Percentiles rank a stretch among this genome's conserved stretches.
These are phyloP conservation scores for Poeciliopsis gracilis DNA, from an alignment of 2,797 vertebrate species.

Conservation along the genomic window DNA sequence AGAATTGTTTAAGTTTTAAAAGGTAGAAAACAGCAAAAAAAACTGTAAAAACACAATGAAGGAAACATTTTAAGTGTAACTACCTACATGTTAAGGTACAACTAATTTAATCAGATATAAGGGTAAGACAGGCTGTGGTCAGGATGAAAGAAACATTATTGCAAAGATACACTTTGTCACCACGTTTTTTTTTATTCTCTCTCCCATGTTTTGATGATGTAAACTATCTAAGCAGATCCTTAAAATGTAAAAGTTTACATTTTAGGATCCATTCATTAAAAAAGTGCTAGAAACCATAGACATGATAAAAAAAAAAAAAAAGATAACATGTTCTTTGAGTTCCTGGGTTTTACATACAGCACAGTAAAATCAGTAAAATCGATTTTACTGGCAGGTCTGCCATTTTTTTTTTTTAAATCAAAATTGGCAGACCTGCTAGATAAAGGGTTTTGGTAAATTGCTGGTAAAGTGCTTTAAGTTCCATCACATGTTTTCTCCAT, in stretches of 20 bases:
- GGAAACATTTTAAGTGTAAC: too few species aligned
- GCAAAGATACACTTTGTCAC: too few species aligned
- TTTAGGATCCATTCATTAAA: neutral
- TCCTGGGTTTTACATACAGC: neutral
- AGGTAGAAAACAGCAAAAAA: neutral
- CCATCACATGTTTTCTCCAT: constrained; percentile 34
- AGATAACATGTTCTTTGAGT: neutral
- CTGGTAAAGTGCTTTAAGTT: constrained; percentile 32
- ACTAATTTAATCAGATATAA: too few species aligned
- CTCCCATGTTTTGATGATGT: neutral
- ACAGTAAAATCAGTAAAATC: too few species aligned
- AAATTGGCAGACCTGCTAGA: constrained; percentile 3
- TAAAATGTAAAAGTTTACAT: neutral
- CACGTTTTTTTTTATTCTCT: too few species aligned
- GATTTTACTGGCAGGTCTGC: too few species aligned
- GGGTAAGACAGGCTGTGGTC: too few species aligned
- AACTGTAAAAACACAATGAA: too few species aligned
- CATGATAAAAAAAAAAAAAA: neutral
- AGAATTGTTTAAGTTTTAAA: neutral
- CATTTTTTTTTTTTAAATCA: too few species aligned
- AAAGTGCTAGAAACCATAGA: neutral
- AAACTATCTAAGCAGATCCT: neutral
- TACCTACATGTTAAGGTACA: too few species aligned
- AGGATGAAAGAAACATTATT: too few species aligned
- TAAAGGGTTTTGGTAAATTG: constrained; percentile 29